Evolutionary conservation across 2,113 vertebrate genomes (phyloP), one percentile per base, ranked within the genome.

Genomic region (Plecturocebus donacophilus): DNA sequence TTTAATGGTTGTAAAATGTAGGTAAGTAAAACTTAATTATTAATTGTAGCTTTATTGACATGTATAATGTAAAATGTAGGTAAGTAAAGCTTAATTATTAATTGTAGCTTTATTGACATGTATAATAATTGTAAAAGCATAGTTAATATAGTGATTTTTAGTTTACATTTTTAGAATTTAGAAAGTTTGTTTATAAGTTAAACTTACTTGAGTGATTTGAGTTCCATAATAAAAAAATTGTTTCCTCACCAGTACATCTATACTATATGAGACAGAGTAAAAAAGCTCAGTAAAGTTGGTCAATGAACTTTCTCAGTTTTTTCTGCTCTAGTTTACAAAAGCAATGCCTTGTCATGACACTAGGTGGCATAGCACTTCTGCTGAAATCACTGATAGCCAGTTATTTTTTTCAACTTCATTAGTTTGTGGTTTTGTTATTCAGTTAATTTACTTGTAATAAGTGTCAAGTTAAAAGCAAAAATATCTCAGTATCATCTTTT

Each of bases 321-420:
- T 30, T 66, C 52, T 92, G 45, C 27, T 14, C 8, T 87, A 13
- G 30, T 54, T 81, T 89, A n/a, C 71, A 79, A 56, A 35, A 8
- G 61, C 90, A 96, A 0, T 97, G 14, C 47, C 70, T 92, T 71
- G 30, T 80, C 61, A 0, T 83, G 70, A 76, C 95, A 68, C 95
- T 97, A 97, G 97, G 32, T 97, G 97, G 95, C 94, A 42, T 71
- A 81, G 49, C 49, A 75, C 42, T 76, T 95, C 75, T 56, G 2
- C 40, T 84, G 12, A 91, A 71, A 75, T 64, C 32, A 76, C 52
- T 54, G 23, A 20, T 49, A 11, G n/a, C 20, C 76, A 73, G 52
- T 94, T 66, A 19, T 5, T 96, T 93, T 84, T 91, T 92, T 56
- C 27, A 97, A 16, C 30, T 27, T 56, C 7, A 75, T 40, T 86